Evolutionary conservation across 2,113 vertebrate genomes (phyloP).

Genomic region (Tiliqua scincoides): DNA sequence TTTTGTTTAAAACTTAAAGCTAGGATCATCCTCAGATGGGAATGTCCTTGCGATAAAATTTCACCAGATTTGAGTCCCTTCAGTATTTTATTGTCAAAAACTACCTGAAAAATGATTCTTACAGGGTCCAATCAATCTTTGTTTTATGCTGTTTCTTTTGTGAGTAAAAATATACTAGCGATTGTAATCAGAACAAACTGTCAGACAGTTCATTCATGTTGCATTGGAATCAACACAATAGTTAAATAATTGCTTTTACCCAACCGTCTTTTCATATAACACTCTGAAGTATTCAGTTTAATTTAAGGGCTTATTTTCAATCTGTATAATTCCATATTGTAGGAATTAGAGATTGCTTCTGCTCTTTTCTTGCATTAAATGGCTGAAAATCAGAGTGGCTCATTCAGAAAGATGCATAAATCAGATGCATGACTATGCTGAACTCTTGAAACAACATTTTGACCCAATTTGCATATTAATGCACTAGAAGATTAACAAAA

Average conservation of each 20-base stretch:
- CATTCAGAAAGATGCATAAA: neutral
- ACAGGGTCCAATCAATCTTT: neutral
- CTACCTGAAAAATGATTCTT: neutral
- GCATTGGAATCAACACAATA: neutral
- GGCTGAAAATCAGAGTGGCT: neutral
- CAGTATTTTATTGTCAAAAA: neutral
- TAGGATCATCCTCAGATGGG: constrained; percentile 23
- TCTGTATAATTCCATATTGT: neutral
- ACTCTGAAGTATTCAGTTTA: neutral
- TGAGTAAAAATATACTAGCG: neutral
- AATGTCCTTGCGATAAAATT: constrained; percentile 2
- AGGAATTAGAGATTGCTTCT: neutral
- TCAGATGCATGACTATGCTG: neutral
- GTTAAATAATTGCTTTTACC: neutral
- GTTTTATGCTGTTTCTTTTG: neutral
- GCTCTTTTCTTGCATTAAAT: constrained; percentile 1
- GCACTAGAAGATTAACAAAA: neutral
- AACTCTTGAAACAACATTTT: neutral
- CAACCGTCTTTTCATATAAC: neutral
- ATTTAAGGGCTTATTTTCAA: neutral
- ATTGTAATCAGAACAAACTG: constrained; percentile 1
- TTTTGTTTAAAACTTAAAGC: constrained; percentile 22
- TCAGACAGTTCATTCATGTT: neutral
- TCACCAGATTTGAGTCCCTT: constrained; percentile 7
- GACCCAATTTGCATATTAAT: neutral